These are phyloP conservation scores for Brachyhypopomus gauderio DNA, from an alignment of 2,113 vertebrate genomes.

Conservation along the genomic window DNA sequence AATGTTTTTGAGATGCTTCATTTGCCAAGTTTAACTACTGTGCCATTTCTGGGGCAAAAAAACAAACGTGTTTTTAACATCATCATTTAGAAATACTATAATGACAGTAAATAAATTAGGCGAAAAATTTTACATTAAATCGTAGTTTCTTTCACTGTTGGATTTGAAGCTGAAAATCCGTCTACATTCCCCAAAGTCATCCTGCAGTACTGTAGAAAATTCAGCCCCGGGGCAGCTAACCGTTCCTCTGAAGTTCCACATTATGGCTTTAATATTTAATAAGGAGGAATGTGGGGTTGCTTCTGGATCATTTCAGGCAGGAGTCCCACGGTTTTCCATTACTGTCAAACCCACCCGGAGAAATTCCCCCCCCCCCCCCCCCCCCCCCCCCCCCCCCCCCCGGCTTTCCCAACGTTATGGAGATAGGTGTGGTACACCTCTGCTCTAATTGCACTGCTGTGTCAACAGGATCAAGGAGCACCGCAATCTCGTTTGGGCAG, in stretches of 20 bases:
- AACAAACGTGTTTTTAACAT: neutral
- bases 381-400: neutral
- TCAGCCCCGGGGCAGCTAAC: neutral
- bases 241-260: neutral
- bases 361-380: neutral
- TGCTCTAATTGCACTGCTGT: neutral
- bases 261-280: constrained; percentile 35
- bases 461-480: neutral
- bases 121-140: neutral
- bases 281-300: neutral
- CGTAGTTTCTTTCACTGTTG: neutral
- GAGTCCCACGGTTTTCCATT: neutral
- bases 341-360: constrained; percentile 2
- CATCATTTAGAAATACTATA: neutral
- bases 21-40: neutral
- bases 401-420: neutral
- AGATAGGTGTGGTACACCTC: neutral
- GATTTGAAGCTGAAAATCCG: neutral
- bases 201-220: constrained; percentile 1
- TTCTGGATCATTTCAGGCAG: constrained; percentile 11
- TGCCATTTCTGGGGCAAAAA: neutral
- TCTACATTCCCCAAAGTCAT: constrained; percentile 2
- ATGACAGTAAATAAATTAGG: neutral
- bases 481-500: neutral
- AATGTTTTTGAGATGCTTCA: neutral